phyloP scores from a whole-genome alignment of 2,113 vertebrate genomes.

The Sterrhoptilus dennistouni region DNA sequence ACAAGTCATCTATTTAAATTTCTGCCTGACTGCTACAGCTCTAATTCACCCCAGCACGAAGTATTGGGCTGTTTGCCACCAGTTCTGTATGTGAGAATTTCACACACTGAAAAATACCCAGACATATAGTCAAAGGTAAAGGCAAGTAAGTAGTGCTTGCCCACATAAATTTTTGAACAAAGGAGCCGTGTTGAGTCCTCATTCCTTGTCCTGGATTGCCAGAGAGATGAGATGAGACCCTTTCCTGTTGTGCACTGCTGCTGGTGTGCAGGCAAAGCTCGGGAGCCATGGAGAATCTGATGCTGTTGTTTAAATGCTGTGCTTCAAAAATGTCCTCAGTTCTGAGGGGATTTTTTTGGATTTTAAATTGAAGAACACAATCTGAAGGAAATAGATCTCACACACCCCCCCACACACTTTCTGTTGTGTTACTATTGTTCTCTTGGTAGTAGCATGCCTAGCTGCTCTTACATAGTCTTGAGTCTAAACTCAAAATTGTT shows the following conservation, averaged over 20 bases:
- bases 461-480: rapidly evolving
- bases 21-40: neutral
- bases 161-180: neutral
- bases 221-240: neutral
- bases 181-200: neutral
- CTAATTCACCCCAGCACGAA: neutral
- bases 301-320: neutral
- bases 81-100: neutral
- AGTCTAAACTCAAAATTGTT: neutral
- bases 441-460: neutral
- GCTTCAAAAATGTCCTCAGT: neutral
- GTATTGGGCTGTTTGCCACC: neutral
- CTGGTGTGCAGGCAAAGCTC: neutral
- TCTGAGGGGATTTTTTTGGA: neutral
- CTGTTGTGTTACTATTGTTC: neutral
- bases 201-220: neutral
- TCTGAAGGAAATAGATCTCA: neutral
- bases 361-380: neutral
- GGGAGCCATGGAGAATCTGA: neutral
- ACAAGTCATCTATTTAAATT: neutral
- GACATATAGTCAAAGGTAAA: neutral
- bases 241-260: neutral
- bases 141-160: neutral
- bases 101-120: neutral
- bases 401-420: neutral